These are phyloP conservation scores for Brienomyrus longianalis DNA, from an alignment of 2,113 vertebrate genomes.

Conservation along the genomic window DNA sequence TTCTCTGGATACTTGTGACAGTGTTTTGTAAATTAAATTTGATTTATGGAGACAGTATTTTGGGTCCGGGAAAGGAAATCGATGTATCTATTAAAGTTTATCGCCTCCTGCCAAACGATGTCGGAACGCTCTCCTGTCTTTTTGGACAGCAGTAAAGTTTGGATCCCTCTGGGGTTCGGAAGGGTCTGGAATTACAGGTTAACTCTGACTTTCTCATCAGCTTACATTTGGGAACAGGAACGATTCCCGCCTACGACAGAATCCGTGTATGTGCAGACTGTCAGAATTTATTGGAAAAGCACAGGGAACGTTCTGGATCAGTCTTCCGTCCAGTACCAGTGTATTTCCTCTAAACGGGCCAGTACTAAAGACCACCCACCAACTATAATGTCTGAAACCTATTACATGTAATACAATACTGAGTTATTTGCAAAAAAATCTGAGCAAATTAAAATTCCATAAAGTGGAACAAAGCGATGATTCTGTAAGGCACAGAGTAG, in stretches of 20 bases:
- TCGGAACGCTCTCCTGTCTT: not conserved
- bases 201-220: not conserved
- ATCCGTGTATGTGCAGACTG: not conserved
- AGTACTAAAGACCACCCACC: slow-evolving; percentile 86
- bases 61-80: slow-evolving; percentile 65
- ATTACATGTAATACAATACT: slow-evolving; percentile 73
- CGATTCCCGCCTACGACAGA: slow-evolving; percentile 5
- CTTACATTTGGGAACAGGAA: not conserved
- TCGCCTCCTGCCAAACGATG: slow-evolving; percentile 58
- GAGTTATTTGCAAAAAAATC: slow-evolving; percentile 65
- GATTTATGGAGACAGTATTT: slow-evolving; percentile 50
- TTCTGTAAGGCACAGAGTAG: slow-evolving; percentile 43
- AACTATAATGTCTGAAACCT: slow-evolving; percentile 50
- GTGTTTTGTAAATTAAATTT: slow-evolving; percentile 74
- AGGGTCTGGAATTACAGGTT: not conserved
- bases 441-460: slow-evolving; percentile 63
- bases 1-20: slow-evolving; percentile 66
- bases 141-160: not conserved
- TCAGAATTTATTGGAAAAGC: not conserved
- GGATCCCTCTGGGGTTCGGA: not conserved
- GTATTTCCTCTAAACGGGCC: slow-evolving; percentile 82
- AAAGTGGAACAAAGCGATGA: slow-evolving; percentile 53
- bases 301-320: not conserved
- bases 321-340: slow-evolving; percentile 54
- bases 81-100: slow-evolving; percentile 73